These are phyloP conservation scores for Phlogophora meticulosa DNA, from an alignment of 2,888 invertebrate species.

Conservation along the genomic window DNA sequence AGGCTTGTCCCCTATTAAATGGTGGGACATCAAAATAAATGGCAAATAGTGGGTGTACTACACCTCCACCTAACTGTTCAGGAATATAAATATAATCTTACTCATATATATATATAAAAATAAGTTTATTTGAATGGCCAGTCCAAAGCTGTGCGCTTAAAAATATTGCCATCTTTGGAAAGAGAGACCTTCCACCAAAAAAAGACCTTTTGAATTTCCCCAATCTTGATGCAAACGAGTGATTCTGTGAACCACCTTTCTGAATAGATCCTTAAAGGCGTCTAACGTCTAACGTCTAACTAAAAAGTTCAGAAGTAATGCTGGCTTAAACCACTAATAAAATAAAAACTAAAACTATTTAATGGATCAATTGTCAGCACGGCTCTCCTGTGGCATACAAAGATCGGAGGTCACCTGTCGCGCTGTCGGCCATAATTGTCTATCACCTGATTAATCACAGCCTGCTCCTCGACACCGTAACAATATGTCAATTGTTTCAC, in stretches of 20 bases:
- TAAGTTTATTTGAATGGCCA: no score
- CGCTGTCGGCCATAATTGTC: constrained; percentile 36
- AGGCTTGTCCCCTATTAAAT: no score
- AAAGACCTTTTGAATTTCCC: neutral
- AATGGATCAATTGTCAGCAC: constrained; percentile 15
- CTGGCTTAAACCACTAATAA: neutral
- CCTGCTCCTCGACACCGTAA: constrained; percentile 9
- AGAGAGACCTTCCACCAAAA: neutral
- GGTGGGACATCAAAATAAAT: no score
- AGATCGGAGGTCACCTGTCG: constrained; percentile 45
- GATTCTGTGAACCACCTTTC: neutral
- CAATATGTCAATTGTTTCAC: constrained; percentile 37
- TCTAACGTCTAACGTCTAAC: no score
- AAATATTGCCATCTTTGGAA: neutral
- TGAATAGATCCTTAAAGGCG: neutral
- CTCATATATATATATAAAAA: no score
- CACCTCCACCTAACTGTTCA: no score
- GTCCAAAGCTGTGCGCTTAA: neutral
- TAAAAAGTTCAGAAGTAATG: no score
- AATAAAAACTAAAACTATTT: neutral
- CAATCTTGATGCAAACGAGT: neutral
- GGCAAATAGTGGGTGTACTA: no score
- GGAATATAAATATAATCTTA: no score
- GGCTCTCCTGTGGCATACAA: neutral
- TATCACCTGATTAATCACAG: constrained; percentile 52